These are phyloP conservation scores for Cephus nigrinus DNA, from an alignment of 2,888 invertebrate genomes.

Conservation along the genomic window DNA sequence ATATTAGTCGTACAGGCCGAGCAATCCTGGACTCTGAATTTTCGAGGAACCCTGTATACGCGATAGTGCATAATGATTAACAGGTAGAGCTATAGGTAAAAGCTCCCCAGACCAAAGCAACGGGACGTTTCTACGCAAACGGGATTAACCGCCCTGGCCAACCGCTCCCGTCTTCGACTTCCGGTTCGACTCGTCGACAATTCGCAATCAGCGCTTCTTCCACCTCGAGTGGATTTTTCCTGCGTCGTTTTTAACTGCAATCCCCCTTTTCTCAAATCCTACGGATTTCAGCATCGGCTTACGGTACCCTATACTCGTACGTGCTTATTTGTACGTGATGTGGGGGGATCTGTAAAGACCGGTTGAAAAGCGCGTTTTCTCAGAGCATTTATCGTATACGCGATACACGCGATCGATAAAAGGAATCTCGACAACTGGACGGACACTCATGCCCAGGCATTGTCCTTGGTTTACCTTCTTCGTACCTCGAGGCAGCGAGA, in stretches of 20 bases:
- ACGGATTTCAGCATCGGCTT: background rate
- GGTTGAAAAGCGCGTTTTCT: background rate
- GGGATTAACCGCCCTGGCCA: constrained; percentile 47
- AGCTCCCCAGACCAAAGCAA: constrained; percentile 25
- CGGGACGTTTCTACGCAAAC: constrained; percentile 57
- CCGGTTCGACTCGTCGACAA: constrained; percentile 25
- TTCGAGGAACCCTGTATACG: too few relatives aligned
- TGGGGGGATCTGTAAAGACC: background rate
- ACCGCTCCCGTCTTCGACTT: constrained; percentile 24
- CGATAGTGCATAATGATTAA: constrained; percentile 32
- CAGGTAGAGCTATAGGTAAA: too few relatives aligned
- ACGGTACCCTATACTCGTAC: background rate
- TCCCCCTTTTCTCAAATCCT: background rate
- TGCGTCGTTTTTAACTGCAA: background rate
- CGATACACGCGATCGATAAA: constrained; percentile 18
- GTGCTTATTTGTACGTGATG: background rate
- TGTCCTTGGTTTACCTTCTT: constrained; percentile 3
- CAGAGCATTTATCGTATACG: background rate
- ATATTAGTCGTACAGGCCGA: too few relatives aligned
- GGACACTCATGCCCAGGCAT: constrained; percentile 21
- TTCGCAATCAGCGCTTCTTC: background rate
- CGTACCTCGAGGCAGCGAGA: background rate
- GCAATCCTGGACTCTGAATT: too few relatives aligned
- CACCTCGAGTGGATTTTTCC: background rate
- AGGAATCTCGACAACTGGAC: constrained; percentile 24